phyloP scores from a whole-genome alignment of 2,888 invertebrate species.

The Rhingia campestris region DNA sequence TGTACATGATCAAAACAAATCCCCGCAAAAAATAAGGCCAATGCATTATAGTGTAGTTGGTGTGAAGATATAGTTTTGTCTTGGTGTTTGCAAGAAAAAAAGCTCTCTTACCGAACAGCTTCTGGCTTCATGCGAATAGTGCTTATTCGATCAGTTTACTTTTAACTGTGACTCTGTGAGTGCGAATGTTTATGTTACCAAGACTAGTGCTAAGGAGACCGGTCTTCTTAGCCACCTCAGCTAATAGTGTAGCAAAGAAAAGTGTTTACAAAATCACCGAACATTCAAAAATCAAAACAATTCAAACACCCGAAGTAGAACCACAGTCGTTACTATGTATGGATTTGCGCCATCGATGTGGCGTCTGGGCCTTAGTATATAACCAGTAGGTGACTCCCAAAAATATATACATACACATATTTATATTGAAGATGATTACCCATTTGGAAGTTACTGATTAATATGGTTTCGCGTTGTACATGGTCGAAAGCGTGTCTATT shows the following conservation, averaged over 20 bases:
- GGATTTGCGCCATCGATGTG: conserved; percentile 56
- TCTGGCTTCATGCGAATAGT: not conserved
- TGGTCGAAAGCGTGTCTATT: not conserved
- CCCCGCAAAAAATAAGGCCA: no score
- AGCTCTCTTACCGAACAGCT: conserved; percentile 1
- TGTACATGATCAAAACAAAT: no score
- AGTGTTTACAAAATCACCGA: conserved; percentile 40
- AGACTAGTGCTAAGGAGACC: conserved; percentile 62
- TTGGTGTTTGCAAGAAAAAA: conserved; percentile 6
- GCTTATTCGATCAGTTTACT: conserved; percentile 40
- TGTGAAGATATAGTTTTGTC: not conserved
- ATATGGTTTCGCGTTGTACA: not conserved
- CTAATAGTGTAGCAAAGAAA: conserved; percentile 35
- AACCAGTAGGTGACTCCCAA: conserved; percentile 57
- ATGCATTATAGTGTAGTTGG: not conserved
- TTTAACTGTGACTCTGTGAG: conserved; percentile 56
- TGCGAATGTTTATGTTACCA: conserved; percentile 60
- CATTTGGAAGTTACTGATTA: conserved; percentile 8
- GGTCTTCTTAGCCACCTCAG: conserved; percentile 59
- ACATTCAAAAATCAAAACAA: conserved; percentile 27
- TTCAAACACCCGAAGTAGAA: conserved; percentile 24
- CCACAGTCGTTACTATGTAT: conserved; percentile 9
- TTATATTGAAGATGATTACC: not conserved
- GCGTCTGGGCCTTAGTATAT: conserved; percentile 58
- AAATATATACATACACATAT: not conserved